phyloP scores from a whole-genome alignment of 2,797 vertebrate genomes.

The Anabacerthia variegaticeps region DNA sequence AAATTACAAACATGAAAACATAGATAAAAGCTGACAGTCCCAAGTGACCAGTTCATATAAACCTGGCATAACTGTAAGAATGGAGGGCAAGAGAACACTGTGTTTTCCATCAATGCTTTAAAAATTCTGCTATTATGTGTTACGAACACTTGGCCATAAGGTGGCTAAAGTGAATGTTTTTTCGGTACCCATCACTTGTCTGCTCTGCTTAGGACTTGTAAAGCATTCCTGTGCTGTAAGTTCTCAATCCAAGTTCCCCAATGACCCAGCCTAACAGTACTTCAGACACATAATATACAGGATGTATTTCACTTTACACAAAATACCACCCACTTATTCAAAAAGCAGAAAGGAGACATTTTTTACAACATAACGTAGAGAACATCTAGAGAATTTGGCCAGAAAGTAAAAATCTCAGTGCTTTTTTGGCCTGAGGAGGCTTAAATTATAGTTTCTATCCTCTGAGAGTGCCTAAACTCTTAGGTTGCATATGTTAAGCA shows the following conservation, averaged over 20 bases:
- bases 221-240: background rate
- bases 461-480: background rate
- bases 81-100: background rate
- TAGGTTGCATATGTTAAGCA: background rate
- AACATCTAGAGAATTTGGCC: background rate
- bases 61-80: background rate
- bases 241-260: background rate
- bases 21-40: background rate
- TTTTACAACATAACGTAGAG: background rate
- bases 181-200: background rate
- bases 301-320: background rate
- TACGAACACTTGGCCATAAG: background rate
- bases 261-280: background rate
- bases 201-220: background rate
- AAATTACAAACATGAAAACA: background rate
- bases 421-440: background rate
- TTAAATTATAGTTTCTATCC: background rate
- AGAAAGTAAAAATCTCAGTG: background rate
- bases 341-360: background rate
- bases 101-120: background rate
- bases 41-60: background rate
- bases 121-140: background rate
- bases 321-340: background rate
- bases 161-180: background rate
- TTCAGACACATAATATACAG: background rate